Evolutionary conservation across 2,113 vertebrate genomes (phyloP), one percentile per base, ranked within the genome.

Genomic region (Eretmochelys imbricata): DNA sequence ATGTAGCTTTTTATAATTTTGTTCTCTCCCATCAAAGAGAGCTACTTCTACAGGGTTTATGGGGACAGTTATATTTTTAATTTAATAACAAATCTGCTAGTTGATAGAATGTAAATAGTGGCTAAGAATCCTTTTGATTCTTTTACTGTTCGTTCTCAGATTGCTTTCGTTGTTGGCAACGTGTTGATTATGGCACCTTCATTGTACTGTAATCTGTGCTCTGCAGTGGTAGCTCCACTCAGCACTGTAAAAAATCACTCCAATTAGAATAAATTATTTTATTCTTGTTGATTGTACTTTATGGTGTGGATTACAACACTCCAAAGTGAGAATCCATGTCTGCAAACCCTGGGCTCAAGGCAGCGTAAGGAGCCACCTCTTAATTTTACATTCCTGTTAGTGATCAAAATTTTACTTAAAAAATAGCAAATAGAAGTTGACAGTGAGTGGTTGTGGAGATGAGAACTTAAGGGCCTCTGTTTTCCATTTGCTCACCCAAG

Each of bases 21-120:
- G 29, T 51, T 96, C 87, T 89, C 93, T 94, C 93, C 96, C 96
- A 81, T 93, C 90, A 88, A 80, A 65, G 50, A 82, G 46, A 87
- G 81, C 80, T 54, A 78, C 93, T 85, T 89, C 55, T 93, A 88
- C 84, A 46, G 69, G 82, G 75, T 81, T 94, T 62, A 72, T 49
- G 48, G 51, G 42, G 87, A 93, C 49, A 81, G 3, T 80, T 86
- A 78, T 27, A 78, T 85, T 93, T 84, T 86, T 22, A 87, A 87
- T 17, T 55, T 54, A 19, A 54, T 54, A 55, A 53, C 12, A 95
- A 87, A 75, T 65, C 51, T 53, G 22, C 48, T 76, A 35, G 49
- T 83, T 42, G 93, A 29, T 55, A 46, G 35, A 72, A 38, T 84
- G 78, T 51, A 85, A 93, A 89, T 51, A 38, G 88, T 80, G n/a